Evolutionary conservation across 2,888 invertebrate genomes (phyloP).

Genomic region (Busseola fusca): DNA sequence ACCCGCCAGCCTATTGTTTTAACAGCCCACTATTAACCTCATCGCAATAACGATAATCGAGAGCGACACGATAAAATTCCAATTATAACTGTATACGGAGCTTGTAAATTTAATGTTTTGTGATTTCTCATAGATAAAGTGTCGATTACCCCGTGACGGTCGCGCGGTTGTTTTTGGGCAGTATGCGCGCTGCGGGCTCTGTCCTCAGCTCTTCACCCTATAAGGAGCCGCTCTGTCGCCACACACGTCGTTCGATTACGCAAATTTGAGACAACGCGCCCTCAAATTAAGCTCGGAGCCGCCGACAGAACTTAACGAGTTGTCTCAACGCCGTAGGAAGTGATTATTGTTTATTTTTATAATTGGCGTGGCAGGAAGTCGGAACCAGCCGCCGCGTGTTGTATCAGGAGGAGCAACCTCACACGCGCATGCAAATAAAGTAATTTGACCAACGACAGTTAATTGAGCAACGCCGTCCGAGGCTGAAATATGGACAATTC

Average conservation of each 20-base stretch:
- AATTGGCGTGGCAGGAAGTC: conserved; percentile 85
- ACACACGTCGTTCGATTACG: conserved; percentile 83
- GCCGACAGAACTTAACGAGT: conserved; percentile 77
- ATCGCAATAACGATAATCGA: conserved; percentile 40
- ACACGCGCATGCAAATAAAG: conserved; percentile 80
- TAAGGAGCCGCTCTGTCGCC: conserved; percentile 74
- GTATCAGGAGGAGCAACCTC: conserved; percentile 66
- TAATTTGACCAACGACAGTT: conserved; percentile 73
- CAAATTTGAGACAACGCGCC: conserved; percentile 77
- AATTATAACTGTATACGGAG: conserved; percentile 12
- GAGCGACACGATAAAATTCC: conserved; percentile 25
- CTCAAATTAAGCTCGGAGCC: conserved; percentile 78
- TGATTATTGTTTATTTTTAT: conserved; percentile 87
- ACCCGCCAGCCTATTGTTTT: conserved; percentile 64
- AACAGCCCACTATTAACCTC: conserved; percentile 65
- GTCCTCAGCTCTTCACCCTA: conserved; percentile 73
- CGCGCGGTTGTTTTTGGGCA: conserved; percentile 49
- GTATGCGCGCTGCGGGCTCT: conserved; percentile 45
- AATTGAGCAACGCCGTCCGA: conserved; percentile 68
- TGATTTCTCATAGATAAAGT: conserved; percentile 68
- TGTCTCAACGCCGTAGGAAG: conserved; percentile 82
- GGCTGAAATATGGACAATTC: conserved; percentile 66
- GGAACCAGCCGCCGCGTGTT: conserved; percentile 58
- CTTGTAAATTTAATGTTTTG: conserved; percentile 33
- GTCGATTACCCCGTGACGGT: conserved; percentile 64